These are phyloP conservation scores for Amyelois transitella DNA, from an alignment of 1,140 invertebrate genomes.

Conservation along the genomic window DNA sequence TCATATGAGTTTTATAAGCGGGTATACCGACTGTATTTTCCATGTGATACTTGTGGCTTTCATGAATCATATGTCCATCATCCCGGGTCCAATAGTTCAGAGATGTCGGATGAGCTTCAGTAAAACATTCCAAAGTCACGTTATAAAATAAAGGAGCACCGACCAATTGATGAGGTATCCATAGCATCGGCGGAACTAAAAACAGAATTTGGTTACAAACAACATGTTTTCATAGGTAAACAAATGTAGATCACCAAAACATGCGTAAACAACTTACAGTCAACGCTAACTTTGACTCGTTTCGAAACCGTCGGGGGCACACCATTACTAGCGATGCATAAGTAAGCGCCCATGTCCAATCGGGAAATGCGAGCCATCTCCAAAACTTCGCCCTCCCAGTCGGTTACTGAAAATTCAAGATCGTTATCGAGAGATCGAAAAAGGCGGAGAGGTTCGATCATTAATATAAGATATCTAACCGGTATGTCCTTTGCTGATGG, in stretches of 20 bases:
- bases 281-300: conserved; percentile 93
- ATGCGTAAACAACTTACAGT: conserved; percentile 84
- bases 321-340: conserved; percentile 89
- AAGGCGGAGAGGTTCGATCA: conserved; percentile 21
- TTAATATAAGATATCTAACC: conserved; percentile 73
- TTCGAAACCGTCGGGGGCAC: conserved; percentile 89
- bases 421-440: conserved; percentile 10
- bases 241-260: too few relatives aligned
- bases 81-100: conserved; percentile 94
- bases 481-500: conserved; percentile 86
- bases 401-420: conserved; percentile 76
- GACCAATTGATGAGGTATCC: conserved; percentile 92
- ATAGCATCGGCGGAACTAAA: conserved; percentile 91
- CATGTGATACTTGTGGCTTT: conserved; percentile 86
- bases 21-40: conserved; percentile 80
- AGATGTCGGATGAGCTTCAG: conserved; percentile 92
- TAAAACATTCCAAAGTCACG: conserved; percentile 90
- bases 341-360: conserved; percentile 92
- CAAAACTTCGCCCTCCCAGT: conserved; percentile 88
- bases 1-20: conserved; percentile 90
- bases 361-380: conserved; percentile 90
- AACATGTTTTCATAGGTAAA: too few relatives aligned
- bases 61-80: conserved; percentile 91
- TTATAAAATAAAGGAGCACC: conserved; percentile 86
- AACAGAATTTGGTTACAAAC: conserved; percentile 26